Conservation (phyloP, 2,888 invertebrate species). For the Dorcus parallelipipedus region DNA sequence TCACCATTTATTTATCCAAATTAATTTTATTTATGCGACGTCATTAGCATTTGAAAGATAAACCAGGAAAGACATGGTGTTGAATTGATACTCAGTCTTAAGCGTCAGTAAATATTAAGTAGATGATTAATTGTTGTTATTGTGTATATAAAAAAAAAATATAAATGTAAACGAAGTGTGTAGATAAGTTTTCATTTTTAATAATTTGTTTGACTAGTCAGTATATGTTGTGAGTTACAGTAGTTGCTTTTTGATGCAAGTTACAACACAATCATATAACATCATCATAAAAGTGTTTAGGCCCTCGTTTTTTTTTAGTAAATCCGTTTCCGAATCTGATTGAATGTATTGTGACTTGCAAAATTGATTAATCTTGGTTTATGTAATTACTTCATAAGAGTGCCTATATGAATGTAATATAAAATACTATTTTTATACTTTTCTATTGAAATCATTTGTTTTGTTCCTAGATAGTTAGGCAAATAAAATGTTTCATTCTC, state of each 20-base stretch:
- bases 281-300: too few relatives aligned
- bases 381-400: conserved; percentile 5
- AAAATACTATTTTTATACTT: conserved; percentile 38
- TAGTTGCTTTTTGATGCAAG: not conserved
- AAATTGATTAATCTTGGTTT: too few relatives aligned
- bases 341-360: too few relatives aligned
- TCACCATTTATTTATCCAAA: too few relatives aligned
- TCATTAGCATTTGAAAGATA: too few relatives aligned
- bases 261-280: too few relatives aligned
- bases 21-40: too few relatives aligned
- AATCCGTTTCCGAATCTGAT: not conserved
- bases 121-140: too few relatives aligned
- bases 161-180: not conserved
- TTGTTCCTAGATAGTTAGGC: conserved; percentile 27
- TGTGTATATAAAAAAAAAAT: not conserved
- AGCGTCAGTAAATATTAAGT: too few relatives aligned
- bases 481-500: conserved; percentile 13
- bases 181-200: not conserved
- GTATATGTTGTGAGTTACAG: not conserved
- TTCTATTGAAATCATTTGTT: conserved; percentile 32
- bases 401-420: conserved; percentile 21
- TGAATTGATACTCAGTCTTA: too few relatives aligned
- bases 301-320: too few relatives aligned
- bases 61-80: too few relatives aligned
- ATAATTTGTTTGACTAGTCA: not conserved